Evolutionary conservation across 1,140 invertebrate genomes (phyloP).

Genomic region (Calycopis cecrops): DNA sequence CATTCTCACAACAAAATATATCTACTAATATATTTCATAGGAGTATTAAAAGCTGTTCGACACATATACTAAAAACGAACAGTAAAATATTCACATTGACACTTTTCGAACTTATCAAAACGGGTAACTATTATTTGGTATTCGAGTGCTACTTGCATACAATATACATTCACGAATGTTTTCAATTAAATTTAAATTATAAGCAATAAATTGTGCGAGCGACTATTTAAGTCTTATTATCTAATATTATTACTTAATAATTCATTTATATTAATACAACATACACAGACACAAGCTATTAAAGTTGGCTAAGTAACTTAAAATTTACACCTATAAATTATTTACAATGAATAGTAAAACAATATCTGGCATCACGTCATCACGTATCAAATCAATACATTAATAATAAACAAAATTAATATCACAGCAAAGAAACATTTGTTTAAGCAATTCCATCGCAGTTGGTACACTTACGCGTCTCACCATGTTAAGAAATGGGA

Average conservation of each 20-base stretch:
- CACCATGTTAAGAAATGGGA: no score
- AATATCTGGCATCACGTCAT: conserved; percentile 47
- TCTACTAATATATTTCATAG: no score
- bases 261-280: conserved; percentile 6
- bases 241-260: conserved; percentile 10
- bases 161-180: conserved; percentile 17
- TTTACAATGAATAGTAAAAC: conserved; percentile 51
- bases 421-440: conserved; percentile 65
- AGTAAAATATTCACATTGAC: not conserved
- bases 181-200: conserved; percentile 5
- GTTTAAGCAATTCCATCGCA: conserved; percentile 34
- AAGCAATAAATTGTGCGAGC: conserved; percentile 1
- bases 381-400: conserved; percentile 35
- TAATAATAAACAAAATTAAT: conserved; percentile 57
- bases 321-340: conserved; percentile 37
- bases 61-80: not conserved
- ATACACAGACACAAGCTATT: conserved; percentile 15
- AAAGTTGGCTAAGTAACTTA: conserved; percentile 25
- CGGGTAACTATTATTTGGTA: conserved; percentile 46
- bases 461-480: not conserved
- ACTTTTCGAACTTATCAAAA: conserved; percentile 20
- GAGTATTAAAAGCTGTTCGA: not conserved
- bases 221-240: conserved; percentile 15
- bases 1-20: no score
- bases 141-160: conserved; percentile 1